phyloP scores from a whole-genome alignment of 2,888 invertebrate genomes.

The Sesia apiformis region DNA sequence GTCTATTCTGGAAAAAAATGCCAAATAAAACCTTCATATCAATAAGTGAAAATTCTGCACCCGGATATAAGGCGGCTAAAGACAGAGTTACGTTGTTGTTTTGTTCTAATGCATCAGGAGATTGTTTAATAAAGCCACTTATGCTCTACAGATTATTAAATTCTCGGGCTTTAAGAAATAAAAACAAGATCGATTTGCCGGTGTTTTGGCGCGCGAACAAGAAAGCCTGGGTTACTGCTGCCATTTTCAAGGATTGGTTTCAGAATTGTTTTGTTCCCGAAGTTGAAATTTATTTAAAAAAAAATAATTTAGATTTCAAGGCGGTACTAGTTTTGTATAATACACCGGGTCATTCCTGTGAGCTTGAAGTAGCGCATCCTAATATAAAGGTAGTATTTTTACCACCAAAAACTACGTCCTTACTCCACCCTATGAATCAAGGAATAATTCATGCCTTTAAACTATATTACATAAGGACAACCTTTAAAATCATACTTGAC shows the following conservation, averaged over 20 bases:
- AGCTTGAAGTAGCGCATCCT: conserved; percentile 14
- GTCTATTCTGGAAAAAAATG: too few relatives aligned
- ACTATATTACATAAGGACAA: too few relatives aligned
- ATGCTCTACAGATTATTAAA: background rate
- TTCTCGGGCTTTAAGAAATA: conserved; percentile 1
- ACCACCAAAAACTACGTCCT: conserved; percentile 15
- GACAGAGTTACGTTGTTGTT: conserved; percentile 1
- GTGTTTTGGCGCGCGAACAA: conserved; percentile 20
- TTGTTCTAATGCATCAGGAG: conserved; percentile 1
- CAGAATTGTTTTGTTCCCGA: conserved; percentile 16
- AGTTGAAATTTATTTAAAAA: conserved; percentile 16
- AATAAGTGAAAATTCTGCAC: too few relatives aligned
- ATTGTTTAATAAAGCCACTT: background rate
- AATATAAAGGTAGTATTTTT: conserved; percentile 13
- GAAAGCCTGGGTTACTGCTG: conserved; percentile 19
- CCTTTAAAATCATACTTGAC: too few relatives aligned
- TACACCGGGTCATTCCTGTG: conserved; percentile 15
- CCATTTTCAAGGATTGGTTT: conserved; percentile 18
- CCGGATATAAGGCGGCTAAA: background rate
- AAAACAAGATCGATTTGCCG: too few relatives aligned
- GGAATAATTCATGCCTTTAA: conserved; percentile 17
- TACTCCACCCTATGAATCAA: conserved; percentile 20
- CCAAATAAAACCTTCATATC: too few relatives aligned
- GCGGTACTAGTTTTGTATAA: conserved; percentile 15
- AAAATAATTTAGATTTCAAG: conserved; percentile 14